Base-by-base conservation (phyloP, 2,797 vertebrate species). In the Synanceia verrucosa region DNA sequence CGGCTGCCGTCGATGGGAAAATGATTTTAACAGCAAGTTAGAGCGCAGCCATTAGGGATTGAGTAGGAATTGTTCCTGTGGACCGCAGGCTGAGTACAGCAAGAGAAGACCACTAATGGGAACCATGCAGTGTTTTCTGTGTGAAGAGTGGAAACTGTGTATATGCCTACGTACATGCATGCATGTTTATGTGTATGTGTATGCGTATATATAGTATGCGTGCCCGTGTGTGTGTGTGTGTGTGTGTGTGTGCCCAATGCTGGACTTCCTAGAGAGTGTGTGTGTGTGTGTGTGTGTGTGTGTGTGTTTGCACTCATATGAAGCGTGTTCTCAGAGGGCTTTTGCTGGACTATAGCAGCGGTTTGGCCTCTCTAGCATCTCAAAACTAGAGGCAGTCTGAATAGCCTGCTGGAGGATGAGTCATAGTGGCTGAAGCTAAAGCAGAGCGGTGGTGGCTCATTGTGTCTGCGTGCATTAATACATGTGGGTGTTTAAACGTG, bases 361-460 rank as follows among this genome's bases (percentile, higher is more conserved):
- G 83, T 84, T 79, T 81, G 87, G 85, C 83, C 79, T 89, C 75
- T 57, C 31, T 76, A 53, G 74, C 80, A 78, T 89, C 81, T 87
- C 78, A 81, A 88, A 81, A 79, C 86, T 62, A 41, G 70, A 82
- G 65, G 81, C 79, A 83, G 82, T 90, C 86, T 92, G 83, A 89
- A 85, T 69, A 85, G 79, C 72, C 79, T 85, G 76, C 73, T 70
- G 75, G 80, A 83, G 77, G 88, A 92, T 93, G 92, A 93, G 88
- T 94, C 91, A 93, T 84, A 78, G 83, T 48, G 60, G 89, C 88
- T 86, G 69, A 88, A 87, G 85, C 88, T 88, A 82, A 90, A 89
- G 82, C 71, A 76, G 84, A 84, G 86, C 46, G 29, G 74, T 88
- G 81, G 83, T 75, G 72, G 83, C 74, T 86, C 78, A 74, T 81